A percentile compares a stretch with the other conserved stretches of the same genome.
These are phyloP conservation scores for Chaetops frenatus DNA, from an alignment of 2,113 vertebrate genomes.

Conservation along the genomic window DNA sequence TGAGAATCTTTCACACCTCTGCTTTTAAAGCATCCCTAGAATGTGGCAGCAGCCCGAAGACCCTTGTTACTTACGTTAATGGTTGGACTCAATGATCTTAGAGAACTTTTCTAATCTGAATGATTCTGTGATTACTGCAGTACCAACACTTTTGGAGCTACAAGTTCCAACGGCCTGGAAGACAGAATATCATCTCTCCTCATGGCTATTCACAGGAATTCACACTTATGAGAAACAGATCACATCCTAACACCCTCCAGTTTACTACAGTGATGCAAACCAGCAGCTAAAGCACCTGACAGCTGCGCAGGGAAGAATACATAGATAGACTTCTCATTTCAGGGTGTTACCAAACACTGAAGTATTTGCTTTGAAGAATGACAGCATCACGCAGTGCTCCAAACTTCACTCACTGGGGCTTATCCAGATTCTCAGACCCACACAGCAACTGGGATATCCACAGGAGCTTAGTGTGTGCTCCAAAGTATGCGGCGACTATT, in stretches of 20 bases:
- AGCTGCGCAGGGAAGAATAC: not conserved
- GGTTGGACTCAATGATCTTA: not conserved
- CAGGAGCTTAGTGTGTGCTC: constrained; percentile 18
- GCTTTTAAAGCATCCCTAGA: not conserved
- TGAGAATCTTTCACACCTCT: not conserved
- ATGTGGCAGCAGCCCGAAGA: not conserved
- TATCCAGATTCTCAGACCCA: constrained; percentile 20
- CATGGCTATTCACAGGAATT: not conserved
- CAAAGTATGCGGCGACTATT: not conserved
- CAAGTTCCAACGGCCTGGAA: not conserved
- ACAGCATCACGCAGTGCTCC: not conserved
- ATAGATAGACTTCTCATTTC: not conserved
- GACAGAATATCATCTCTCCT: not conserved
- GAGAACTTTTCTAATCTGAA: not conserved
- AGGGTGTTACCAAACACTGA: constrained; percentile 12
- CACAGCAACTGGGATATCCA: not conserved
- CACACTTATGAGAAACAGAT: not conserved
- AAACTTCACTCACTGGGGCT: not conserved
- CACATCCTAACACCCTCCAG: not conserved
- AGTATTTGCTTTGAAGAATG: constrained; percentile 34
- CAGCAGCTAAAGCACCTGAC: constrained; percentile 40
- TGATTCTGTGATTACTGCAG: not conserved
- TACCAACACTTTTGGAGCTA: not conserved
- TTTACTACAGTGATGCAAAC: not conserved
- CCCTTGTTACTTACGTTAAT: not conserved